These are phyloP conservation scores for Spodoptera frugiperda DNA, from an alignment of 1,140 invertebrate genomes.

Conservation along the genomic window DNA sequence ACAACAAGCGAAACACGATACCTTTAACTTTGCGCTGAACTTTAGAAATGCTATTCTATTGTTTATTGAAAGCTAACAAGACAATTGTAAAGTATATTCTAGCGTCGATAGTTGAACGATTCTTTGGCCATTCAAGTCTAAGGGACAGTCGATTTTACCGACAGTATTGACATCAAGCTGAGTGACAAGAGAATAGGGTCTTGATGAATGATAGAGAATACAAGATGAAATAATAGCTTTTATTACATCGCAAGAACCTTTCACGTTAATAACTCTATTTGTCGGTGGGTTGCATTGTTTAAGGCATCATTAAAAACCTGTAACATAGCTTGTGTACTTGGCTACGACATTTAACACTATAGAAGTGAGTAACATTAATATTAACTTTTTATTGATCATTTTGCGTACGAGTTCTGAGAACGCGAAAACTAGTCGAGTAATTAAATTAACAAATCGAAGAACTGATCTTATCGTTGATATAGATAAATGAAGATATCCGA, in stretches of 20 bases:
- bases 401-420: background rate
- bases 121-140: conserved; percentile 31
- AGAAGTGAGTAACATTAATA: background rate
- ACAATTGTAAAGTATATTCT: conserved; percentile 29
- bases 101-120: background rate
- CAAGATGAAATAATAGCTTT: conserved; percentile 30
- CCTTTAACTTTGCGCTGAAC: conserved; percentile 4
- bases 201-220: conserved; percentile 32
- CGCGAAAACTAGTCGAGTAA: conserved; percentile 12
- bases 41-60: conserved; percentile 12
- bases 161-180: conserved; percentile 35
- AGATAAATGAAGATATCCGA: conserved; percentile 27
- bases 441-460: conserved; percentile 26
- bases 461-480: conserved; percentile 17
- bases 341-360: background rate
- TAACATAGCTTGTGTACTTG: background rate
- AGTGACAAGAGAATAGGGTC: conserved; percentile 35
- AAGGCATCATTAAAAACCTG: conserved; percentile 8
- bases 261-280: conserved; percentile 5
- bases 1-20: background rate
- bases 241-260: conserved; percentile 22
- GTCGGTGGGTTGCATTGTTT: conserved; percentile 5
- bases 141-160: conserved; percentile 19
- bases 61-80: conserved; percentile 35
- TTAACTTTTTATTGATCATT: background rate